Percentiles rank a stretch among this genome's conserved stretches.
Evolutionary conservation across 2,113 vertebrate genomes (phyloP).

Genomic region (Cynoglossus semilaevis): DNA sequence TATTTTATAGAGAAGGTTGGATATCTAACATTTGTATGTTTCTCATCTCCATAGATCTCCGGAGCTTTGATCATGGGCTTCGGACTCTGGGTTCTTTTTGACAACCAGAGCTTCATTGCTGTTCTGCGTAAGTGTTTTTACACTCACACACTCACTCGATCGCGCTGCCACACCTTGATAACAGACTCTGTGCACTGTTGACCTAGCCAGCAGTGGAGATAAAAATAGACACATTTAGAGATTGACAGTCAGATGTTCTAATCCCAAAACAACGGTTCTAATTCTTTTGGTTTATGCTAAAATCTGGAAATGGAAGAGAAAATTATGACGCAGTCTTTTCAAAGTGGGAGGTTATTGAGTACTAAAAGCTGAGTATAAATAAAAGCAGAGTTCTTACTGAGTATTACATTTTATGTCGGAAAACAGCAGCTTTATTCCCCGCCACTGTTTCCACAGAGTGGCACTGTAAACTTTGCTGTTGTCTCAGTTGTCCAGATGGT

Average conservation of each 20-base stretch:
- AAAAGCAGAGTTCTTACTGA: background rate
- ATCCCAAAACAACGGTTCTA: conserved; percentile 17
- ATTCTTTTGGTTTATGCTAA: conserved; percentile 14
- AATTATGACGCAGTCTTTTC: background rate
- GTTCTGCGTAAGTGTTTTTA: conserved; percentile 81
- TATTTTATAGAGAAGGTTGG: background rate
- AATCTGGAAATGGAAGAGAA: background rate
- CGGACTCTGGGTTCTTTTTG: conserved; percentile 90
- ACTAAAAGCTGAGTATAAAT: no score
- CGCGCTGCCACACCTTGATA: background rate
- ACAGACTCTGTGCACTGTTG: conserved; percentile 12
- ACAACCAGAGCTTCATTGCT: conserved; percentile 89
- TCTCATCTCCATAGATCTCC: conserved; percentile 77
- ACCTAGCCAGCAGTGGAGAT: background rate
- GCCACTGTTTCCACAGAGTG: conserved; percentile 14
- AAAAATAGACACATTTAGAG: background rate
- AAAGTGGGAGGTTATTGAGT: conserved; percentile 14
- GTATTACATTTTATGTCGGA: conserved; percentile 24
- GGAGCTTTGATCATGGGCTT: conserved; percentile 90
- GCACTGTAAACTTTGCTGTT: conserved; percentile 18
- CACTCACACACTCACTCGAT: background rate
- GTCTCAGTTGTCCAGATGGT: conserved; percentile 14
- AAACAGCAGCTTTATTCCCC: conserved; percentile 26
- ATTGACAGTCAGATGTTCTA: conserved; percentile 11
- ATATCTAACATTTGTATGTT: conserved; percentile 23